A percentile compares a stretch with the other conserved stretches of the same genome.
Evolutionary conservation across 23 tunicate species (phyloP).

Genomic region (Styela clava): DNA sequence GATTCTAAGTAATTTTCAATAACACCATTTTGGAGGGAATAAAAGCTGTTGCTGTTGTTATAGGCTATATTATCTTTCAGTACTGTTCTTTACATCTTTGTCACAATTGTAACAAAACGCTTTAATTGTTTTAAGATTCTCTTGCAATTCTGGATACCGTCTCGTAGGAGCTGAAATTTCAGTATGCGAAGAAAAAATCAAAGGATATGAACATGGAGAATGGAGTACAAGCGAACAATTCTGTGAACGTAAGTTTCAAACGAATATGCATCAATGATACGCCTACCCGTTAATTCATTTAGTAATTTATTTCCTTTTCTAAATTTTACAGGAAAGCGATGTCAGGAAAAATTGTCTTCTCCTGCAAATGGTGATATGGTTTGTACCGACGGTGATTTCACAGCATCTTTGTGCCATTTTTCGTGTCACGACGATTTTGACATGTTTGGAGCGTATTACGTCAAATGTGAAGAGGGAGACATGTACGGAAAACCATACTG

Average conservation of each 20-base stretch:
- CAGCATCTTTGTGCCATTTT: neutral
- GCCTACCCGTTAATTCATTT: too few species aligned
- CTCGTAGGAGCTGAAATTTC: neutral
- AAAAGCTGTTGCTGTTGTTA: too few species aligned
- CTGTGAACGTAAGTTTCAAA: neutral
- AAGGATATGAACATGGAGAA: neutral
- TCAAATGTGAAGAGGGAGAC: neutral
- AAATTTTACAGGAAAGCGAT: neutral
- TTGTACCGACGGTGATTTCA: neutral
- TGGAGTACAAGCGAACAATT: neutral
- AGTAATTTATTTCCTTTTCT: too few species aligned
- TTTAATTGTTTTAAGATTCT: too few species aligned
- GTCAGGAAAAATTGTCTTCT: neutral
- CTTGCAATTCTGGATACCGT: neutral
- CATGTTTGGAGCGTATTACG: neutral
- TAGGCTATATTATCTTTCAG: too few species aligned
- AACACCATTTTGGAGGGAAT: too few species aligned
- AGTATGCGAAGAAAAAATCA: neutral
- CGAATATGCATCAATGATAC: too few species aligned
- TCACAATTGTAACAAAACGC: too few species aligned
- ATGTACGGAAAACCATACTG: slow-evolving; percentile 4
- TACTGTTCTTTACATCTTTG: too few species aligned
- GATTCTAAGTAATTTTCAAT: too few species aligned
- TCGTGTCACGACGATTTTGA: slow-evolving; percentile 1
- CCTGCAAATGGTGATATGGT: slow-evolving; percentile 12